Conservation (phyloP, 1,140 invertebrate species). For the Mesaphorura yosii region DNA sequence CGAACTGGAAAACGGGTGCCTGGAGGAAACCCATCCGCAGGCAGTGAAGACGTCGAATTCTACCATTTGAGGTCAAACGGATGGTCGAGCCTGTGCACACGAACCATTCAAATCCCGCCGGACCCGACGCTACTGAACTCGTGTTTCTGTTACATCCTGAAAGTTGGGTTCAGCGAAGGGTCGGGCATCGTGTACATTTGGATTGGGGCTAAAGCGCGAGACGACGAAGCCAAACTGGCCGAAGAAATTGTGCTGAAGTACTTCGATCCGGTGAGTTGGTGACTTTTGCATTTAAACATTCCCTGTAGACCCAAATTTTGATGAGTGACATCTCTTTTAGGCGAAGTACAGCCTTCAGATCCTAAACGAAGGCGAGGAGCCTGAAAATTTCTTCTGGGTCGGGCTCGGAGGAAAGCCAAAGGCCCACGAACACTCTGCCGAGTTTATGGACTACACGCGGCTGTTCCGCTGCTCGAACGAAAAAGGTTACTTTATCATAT, state of each 20-base stretch:
- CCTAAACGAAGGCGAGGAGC: slow-evolving; percentile 92
- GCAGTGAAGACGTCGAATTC: slow-evolving; percentile 77
- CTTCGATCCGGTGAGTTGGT: slow-evolving; percentile 60
- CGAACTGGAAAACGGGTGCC: slow-evolving; percentile 65
- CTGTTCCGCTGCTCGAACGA: slow-evolving; percentile 98
- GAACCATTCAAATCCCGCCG: slow-evolving; percentile 78
- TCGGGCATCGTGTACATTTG: slow-evolving; percentile 95
- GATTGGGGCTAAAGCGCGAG: slow-evolving; percentile 80
- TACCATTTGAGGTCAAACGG: slow-evolving; percentile 94
- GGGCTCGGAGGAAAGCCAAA: slow-evolving; percentile 85
- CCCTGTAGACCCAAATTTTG: too few relatives aligned
- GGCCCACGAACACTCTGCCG: slow-evolving; percentile 78
- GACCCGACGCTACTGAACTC: slow-evolving; percentile 70
- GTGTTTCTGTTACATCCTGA: slow-evolving; percentile 83
- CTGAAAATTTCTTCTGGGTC: slow-evolving; percentile 98
- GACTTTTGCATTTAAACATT: too few relatives aligned
- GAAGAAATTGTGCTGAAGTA: slow-evolving; percentile 90
- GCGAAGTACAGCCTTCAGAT: slow-evolving; percentile 74
- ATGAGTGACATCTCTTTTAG: slow-evolving; percentile 31
- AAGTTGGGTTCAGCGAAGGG: slow-evolving; percentile 83
- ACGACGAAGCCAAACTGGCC: slow-evolving; percentile 74
- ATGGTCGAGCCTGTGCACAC: slow-evolving; percentile 73
- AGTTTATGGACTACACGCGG: slow-evolving; percentile 87
- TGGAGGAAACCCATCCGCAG: slow-evolving; percentile 35
- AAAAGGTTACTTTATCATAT: slow-evolving; percentile 97